A percentile compares a stretch with the other conserved stretches of the same genome.
Evolutionary conservation across 92 coral and sea anemone species (phyloP).

Genomic region (Chrysogorgia sp.): DNA sequence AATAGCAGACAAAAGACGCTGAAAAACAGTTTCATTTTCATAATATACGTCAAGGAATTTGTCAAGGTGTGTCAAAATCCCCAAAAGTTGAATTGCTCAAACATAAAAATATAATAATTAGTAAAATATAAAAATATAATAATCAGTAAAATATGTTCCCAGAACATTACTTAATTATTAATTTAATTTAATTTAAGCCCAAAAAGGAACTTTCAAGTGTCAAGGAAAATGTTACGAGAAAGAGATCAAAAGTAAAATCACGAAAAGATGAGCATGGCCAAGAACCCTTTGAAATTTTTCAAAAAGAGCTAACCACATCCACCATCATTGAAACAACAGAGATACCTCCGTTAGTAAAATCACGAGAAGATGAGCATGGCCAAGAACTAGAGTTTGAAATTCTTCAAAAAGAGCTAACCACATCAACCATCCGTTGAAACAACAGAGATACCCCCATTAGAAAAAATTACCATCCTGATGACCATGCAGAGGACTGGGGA

Average conservation of each 20-base stretch:
- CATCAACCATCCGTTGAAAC: slow-evolving; percentile 26
- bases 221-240: background rate
- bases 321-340: slow-evolving; percentile 19
- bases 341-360: background rate
- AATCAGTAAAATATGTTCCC: too few species aligned
- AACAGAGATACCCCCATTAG: slow-evolving; percentile 10
- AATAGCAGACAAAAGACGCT: too few species aligned
- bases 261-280: background rate
- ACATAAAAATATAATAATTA: too few species aligned
- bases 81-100: too few species aligned
- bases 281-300: slow-evolving; percentile 31
- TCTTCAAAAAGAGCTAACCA: slow-evolving; percentile 14
- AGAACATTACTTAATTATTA: too few species aligned
- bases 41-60: too few species aligned
- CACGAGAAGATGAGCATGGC: background rate
- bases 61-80: too few species aligned
- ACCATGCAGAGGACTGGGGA: slow-evolving; percentile 7
- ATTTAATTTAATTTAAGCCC: background rate
- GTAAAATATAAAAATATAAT: too few species aligned
- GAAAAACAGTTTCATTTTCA: too few species aligned
- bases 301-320: slow-evolving; percentile 27
- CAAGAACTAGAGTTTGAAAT: slow-evolving; percentile 36
- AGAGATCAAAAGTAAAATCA: background rate
- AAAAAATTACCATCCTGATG: background rate
- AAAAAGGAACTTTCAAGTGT: background rate